These are phyloP conservation scores for Eudasyphora cyanicolor DNA, from an alignment of 2,888 invertebrate species.

Conservation along the genomic window DNA sequence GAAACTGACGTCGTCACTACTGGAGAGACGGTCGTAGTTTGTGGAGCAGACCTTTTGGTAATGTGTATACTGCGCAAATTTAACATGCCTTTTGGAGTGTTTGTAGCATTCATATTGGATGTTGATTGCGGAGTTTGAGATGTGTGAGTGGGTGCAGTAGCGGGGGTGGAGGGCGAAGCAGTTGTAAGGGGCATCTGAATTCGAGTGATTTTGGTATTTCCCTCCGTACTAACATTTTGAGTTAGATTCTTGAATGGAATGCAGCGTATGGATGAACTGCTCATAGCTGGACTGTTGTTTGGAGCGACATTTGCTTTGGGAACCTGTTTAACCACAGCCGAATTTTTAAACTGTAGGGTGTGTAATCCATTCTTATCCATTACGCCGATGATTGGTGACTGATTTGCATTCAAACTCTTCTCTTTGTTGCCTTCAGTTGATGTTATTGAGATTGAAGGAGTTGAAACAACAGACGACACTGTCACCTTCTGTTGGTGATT, in stretches of 20 bases:
- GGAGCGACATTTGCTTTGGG: neutral
- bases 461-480: neutral
- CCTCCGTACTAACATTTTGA: slow-evolving; percentile 26
- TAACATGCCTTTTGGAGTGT: slow-evolving; percentile 22
- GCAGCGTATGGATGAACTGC: slow-evolving; percentile 55
- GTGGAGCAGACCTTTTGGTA: slow-evolving; percentile 38
- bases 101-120: neutral
- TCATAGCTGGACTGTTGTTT: slow-evolving; percentile 12
- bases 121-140: neutral
- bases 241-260: slow-evolving; percentile 64
- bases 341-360: slow-evolving; percentile 45
- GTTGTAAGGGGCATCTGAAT: slow-evolving; percentile 47
- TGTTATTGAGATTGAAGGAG: neutral
- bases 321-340: slow-evolving; percentile 39
- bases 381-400: slow-evolving; percentile 53
- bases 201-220: slow-evolving; percentile 47
- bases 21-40: neutral
- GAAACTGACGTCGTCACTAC: slow-evolving; percentile 18
- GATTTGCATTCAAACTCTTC: neutral
- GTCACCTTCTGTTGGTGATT: neutral
- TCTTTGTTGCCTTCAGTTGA: neutral
- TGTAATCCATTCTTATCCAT: slow-evolving; percentile 60
- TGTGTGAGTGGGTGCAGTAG: slow-evolving; percentile 7
- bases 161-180: too few relatives aligned
- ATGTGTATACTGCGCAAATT: slow-evolving; percentile 57